Evolutionary conservation across 2,113 vertebrate species (phyloP), one percentile per base, ranked within the genome.

Genomic region (Albula glossodonta): DNA sequence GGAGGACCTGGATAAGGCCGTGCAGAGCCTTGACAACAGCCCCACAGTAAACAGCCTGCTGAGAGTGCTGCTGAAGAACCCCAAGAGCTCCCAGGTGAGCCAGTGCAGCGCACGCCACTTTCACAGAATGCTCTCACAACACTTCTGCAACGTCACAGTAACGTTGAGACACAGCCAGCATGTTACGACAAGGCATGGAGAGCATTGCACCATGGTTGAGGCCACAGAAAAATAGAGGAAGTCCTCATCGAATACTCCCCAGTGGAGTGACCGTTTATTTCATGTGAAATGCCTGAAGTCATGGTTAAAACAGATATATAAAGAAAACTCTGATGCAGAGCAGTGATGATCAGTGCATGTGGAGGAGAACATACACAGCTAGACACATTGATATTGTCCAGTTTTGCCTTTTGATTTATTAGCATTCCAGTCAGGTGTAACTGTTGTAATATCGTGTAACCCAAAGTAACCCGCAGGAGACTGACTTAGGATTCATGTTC

Each of bases 71-170:
- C 95, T 98, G 80, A 97, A 96, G 91, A 96, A 95, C 87, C 96
- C 97, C 87, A 96, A 96, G 90, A 97, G 97, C 95, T 96, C 95
- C 88, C 96, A 96, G 51, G 97, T 98, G 92, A 96, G 97, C 92
- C 85, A 11, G 82, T 13, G 74, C 56, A 48, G 79, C 74, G 25
- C 83, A 25, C 31, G 17, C 5, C 63, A 83, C 85, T 22, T 31
- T 9, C 50, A 84, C 25, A 57, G 19, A 52, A 82, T 17, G 84
- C 6, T 41, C 11, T 52, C 22, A 3, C 63, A 70, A 22, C 22
- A n/a, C 4, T 17, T 56, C 19, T 70, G 63, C n/a, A 70, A n/a
- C 63, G n/a, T 60, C 12, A 60, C 17, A 60, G 60, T 19, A 66
- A 22, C 60, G 4, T 74, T 74, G 70, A 10, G n/a, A 74, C n/a